Conservation (phyloP, 1,140 invertebrate species). For the Harlomillsia oculata region DNA sequence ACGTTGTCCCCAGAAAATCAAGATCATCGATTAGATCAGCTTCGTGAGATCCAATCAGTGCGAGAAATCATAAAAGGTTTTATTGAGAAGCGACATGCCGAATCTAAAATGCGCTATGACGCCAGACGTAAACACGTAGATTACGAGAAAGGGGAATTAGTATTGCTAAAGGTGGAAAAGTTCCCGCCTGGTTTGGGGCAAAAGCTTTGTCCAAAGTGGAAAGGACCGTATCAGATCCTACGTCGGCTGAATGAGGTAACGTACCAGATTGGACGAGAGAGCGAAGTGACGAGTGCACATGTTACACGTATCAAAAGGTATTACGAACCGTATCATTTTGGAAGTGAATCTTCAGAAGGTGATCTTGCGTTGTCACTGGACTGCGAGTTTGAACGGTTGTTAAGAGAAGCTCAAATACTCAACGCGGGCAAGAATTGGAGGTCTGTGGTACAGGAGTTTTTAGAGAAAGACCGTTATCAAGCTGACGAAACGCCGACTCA, state of each 20-base stretch:
- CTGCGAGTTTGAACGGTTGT: too few species aligned
- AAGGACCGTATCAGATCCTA: neutral
- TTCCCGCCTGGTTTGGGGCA: neutral
- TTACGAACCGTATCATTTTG: too few species aligned
- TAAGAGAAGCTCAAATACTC: too few species aligned
- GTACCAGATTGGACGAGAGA: neutral
- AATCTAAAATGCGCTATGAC: constrained; percentile 6
- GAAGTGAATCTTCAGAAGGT: too few species aligned
- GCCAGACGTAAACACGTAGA: neutral
- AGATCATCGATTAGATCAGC: too few species aligned
- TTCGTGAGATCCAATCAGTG: neutral
- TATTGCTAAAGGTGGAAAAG: neutral
- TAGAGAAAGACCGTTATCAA: too few species aligned
- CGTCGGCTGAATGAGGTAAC: neutral
- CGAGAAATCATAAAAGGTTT: neutral
- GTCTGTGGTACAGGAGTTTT: too few species aligned
- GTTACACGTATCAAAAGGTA: too few species aligned
- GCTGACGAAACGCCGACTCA: too few species aligned
- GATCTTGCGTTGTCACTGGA: too few species aligned
- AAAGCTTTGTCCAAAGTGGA: neutral
- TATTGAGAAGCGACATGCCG: neutral
- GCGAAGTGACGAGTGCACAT: neutral
- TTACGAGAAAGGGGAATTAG: neutral
- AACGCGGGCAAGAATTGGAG: too few species aligned
- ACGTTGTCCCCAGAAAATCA: neutral